Evolutionary conservation across 2,888 invertebrate species (phyloP), one percentile per base, ranked within the genome.

Genomic region (Therioaphis trifolii): DNA sequence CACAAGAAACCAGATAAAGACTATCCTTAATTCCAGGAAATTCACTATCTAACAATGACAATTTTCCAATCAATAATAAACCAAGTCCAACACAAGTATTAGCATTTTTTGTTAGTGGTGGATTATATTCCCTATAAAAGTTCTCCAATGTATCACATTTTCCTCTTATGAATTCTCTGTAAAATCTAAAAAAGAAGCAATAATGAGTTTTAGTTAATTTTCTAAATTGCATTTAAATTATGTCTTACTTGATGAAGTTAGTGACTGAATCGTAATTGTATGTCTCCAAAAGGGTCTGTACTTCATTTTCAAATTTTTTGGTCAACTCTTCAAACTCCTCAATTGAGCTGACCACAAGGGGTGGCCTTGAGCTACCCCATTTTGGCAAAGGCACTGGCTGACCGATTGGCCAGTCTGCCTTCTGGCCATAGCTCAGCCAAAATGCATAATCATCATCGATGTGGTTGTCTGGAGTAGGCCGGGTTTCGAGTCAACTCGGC

Each of bases 401-500:
- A 86, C 92, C 92, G 87, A 91, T 89, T 71, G 93, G 93, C 93
- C 93, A 93, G 84, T 90, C 89, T 43, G 91, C 78, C 52, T 84
- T 69, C 58, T 82, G 79, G 76, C 85, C 72, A 82, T 82, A 40
- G 35, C 35, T 82, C 71, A 79, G 79, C 84, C 84, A 84, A 71
- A 79, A 79, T 14, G 77, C 69, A 63, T 78, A 72, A 18, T 69
- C 78, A 2, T 84, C 69, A 69, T 77, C 18, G 18, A 55, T 58
- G 58, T 80, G 74, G 75, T 76, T 74, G 78, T 69, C 46, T n/a
- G 61, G 52, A 76, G 68, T 69, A 15, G 55, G 71, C 55, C 35
- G 68, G 78, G 71, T 84, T 92, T 92, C 94, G 96, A 96, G 96
- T 96, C 96, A 96, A 96, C 96, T 96, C 91, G 96, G 96, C 96